Percentiles rank a stretch among this genome's conserved stretches.
Conservation (phyloP, 2,888 invertebrate genomes). For the Harpagoxenus sublaevis region DNA sequence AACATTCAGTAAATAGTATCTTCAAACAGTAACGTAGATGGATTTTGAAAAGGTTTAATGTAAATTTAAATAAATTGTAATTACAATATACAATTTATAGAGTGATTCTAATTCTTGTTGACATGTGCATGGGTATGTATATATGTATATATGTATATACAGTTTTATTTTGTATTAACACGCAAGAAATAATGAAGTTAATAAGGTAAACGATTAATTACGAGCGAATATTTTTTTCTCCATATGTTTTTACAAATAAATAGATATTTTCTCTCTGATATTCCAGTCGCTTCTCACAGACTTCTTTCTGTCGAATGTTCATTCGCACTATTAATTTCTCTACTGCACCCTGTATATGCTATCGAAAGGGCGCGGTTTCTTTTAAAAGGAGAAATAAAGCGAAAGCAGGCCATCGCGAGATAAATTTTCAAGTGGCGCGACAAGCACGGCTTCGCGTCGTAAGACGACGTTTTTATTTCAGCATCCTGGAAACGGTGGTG, state of each 20-base stretch:
- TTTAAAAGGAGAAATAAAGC: not conserved
- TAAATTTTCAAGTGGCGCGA: conserved; percentile 23
- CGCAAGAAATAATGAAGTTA: not conserved
- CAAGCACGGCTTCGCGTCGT: not conserved
- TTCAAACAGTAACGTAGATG: not conserved
- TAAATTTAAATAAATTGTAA: not conserved
- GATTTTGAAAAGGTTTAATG: not conserved
- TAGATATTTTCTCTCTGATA: not conserved
- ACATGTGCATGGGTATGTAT: too few species aligned
- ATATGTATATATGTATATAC: too few species aligned
- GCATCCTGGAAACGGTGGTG: conserved; percentile 3
- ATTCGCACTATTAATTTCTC: conserved; percentile 6
- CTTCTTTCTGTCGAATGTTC: not conserved
- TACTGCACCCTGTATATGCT: not conserved
- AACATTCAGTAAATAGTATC: not conserved
- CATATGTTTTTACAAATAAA: not conserved
- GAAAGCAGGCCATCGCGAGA: not conserved
- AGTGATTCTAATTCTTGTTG: not conserved
- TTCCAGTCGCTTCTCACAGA: not conserved
- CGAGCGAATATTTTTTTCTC: not conserved
- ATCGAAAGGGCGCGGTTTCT: not conserved
- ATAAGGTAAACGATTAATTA: not conserved
- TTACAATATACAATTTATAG: not conserved
- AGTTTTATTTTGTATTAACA: not conserved
- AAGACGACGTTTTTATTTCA: conserved; percentile 62